Percentiles rank a stretch among this genome's conserved stretches.
These are phyloP conservation scores for Phylloscopus trochilus DNA, from an alignment of 2,113 vertebrate species.

Conservation along the genomic window DNA sequence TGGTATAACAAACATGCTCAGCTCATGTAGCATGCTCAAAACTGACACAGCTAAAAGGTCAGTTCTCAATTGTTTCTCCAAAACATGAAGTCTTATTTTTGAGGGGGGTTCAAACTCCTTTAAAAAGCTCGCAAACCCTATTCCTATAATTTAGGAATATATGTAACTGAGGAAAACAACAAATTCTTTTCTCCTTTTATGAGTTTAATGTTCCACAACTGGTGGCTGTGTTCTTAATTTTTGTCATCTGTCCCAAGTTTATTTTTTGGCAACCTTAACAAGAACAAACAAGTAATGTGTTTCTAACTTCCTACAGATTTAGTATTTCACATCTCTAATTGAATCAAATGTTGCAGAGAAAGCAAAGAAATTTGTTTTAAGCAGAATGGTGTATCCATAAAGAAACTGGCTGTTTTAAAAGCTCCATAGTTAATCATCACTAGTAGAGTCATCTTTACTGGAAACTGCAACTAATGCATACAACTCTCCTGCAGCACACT, in stretches of 20 bases:
- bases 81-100: not conserved
- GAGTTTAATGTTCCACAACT: not conserved
- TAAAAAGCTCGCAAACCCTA: not conserved
- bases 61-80: not conserved
- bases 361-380: not conserved
- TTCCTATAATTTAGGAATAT: not conserved
- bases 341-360: not conserved
- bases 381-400: not conserved
- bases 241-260: conserved; percentile 27
- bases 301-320: conserved; percentile 21
- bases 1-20: not conserved
- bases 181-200: not conserved
- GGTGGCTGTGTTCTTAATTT: not conserved
- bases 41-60: not conserved
- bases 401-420: not conserved
- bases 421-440: not conserved
- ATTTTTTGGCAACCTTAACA: not conserved
- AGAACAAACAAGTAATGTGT: not conserved
- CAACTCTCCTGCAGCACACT: not conserved
- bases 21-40: not conserved
- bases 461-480: not conserved
- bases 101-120: not conserved
- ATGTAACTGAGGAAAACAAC: not conserved
- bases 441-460: not conserved
- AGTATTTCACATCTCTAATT: not conserved